Evolutionary conservation across 2,888 invertebrate genomes (phyloP), one percentile per base, ranked within the genome.

Genomic region (Dolichomitus sp.): DNA sequence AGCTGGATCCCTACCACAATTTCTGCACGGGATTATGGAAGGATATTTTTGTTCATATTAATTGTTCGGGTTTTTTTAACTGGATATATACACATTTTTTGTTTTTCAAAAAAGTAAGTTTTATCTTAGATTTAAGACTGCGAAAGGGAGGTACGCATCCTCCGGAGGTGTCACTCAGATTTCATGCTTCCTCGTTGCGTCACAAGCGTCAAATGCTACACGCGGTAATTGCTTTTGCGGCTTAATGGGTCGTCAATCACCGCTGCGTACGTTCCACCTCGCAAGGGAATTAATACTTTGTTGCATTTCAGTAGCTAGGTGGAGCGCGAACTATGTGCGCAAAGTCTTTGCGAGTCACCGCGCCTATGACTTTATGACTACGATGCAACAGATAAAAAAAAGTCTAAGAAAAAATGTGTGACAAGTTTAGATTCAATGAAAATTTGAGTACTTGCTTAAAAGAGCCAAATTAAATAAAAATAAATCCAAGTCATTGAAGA

Each of bases 191-290:
- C 86, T 84, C 79, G 84, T 86, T 83, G 83, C 79, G 74, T 85
- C 84, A 84, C 84, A 68, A 61, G 59, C 61, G 61, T 48, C 59
- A 68, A 79, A 85, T 79, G 78, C 72, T 57, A 37, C 17, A 19
- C 37, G 75, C 57, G 82, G 84, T 86, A 86, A 86, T 86, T 86
- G 85, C 85, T 82, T 83, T 80, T 84, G 68, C 68, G 75, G 80
- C 80, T 84, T 86, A 86, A 86, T 84, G 85, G 85, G 70, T 85
- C 86, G 80, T 86, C 84, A 85, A 86, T 86, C 86, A 86, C 68
- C 59, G 72, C 54, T 73, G 76, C 65, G 54, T 27, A 19, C 19
- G 27, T 37, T 76, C 54, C 63, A 50, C 50, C 66, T 42, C 61
- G 42, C 54, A 27, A 66, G 73, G 14, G 50, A 83, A 77, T 76